Evolutionary conservation across 1,140 invertebrate genomes (phyloP).

Genomic region (Lepidostoma basale): DNA sequence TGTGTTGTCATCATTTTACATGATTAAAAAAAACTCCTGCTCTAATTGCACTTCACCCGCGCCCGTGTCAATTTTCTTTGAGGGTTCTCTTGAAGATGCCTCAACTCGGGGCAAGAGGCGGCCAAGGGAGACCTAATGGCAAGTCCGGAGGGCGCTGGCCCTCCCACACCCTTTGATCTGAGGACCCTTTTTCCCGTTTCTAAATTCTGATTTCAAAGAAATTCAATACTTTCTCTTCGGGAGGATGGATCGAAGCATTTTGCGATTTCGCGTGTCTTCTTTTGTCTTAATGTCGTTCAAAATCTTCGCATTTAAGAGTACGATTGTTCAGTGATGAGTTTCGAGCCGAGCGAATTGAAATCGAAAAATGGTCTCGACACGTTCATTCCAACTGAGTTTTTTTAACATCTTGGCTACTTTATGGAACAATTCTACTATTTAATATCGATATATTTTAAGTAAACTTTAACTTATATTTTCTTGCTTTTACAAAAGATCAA

Average conservation of each 20-base stretch:
- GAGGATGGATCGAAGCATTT: slow-evolving; percentile 5
- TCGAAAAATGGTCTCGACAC: too few species aligned
- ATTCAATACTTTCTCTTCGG: slow-evolving; percentile 32
- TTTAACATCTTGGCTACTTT: too few species aligned
- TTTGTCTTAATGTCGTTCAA: slow-evolving; percentile 1
- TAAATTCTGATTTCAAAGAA: slow-evolving; percentile 41
- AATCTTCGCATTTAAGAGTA: too few species aligned
- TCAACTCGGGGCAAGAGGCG: background rate
- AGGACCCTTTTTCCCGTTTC: slow-evolving; percentile 33
- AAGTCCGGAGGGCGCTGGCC: background rate
- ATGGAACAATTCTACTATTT: too few species aligned
- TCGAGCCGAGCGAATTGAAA: too few species aligned
- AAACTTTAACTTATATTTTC: too few species aligned
- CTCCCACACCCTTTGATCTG: slow-evolving; percentile 39
- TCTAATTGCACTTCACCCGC: background rate
- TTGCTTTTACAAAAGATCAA: too few species aligned
- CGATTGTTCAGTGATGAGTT: too few species aligned
- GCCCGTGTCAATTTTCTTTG: slow-evolving; percentile 14
- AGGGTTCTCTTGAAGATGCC: background rate
- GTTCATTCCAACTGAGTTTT: too few species aligned
- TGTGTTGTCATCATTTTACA: too few species aligned
- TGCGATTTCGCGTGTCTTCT: background rate
- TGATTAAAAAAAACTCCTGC: too few species aligned
- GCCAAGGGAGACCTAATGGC: background rate
- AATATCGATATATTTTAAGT: too few species aligned